Base-by-base conservation (phyloP, 1,140 invertebrate genomes). In the Drosophila chauvacae region DNA sequence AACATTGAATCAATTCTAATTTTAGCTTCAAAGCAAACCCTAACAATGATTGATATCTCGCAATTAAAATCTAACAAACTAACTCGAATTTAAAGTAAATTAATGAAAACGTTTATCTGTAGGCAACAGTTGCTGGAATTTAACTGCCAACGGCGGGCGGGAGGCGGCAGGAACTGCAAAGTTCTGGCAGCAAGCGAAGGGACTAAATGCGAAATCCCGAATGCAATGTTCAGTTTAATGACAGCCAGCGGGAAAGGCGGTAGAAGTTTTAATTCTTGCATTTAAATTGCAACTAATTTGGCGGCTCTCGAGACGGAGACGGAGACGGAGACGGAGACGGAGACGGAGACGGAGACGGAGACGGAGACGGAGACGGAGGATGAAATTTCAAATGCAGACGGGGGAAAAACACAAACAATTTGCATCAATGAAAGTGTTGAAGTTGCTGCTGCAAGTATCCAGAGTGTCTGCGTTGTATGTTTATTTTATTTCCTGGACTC, bases 231-330 rank as follows among this genome's bases (percentile, higher is more conserved):
- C 60, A 77, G 30, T 68, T 66, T 65, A 77, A 77, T 76, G 62
- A 68, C 73, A 77, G 73, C 45, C 71, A 51, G 35, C 39, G 53
- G 44, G 45, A 23, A 23, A 50, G 55, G 7, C 68, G 37, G 35
- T 20, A 66, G 74, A 83, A 87, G 69, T 88, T 87, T 73, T 80
- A 87, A 87, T 83, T 88, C 81, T 62, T 59, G 68, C 61, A 80
- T 79, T 88, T 85, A 88, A 88, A 88, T 88, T 90, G 84, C 84
- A 88, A 90, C 84, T 88, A 85, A 88, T 90, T 88, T 90, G 65
- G 73, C 57, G 72, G 69, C 73, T 56, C 66, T 71, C 73, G 53
- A 20, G 37, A 65, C 47, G 45, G 47, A 28, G n/a, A 56, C 45
- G 60, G 33, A 18, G 48, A n/a, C n/a, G n/a, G n/a, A n/a, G n/a